Conservation (phyloP, 2,113 vertebrate genomes). For the Aramus guarauna region DNA sequence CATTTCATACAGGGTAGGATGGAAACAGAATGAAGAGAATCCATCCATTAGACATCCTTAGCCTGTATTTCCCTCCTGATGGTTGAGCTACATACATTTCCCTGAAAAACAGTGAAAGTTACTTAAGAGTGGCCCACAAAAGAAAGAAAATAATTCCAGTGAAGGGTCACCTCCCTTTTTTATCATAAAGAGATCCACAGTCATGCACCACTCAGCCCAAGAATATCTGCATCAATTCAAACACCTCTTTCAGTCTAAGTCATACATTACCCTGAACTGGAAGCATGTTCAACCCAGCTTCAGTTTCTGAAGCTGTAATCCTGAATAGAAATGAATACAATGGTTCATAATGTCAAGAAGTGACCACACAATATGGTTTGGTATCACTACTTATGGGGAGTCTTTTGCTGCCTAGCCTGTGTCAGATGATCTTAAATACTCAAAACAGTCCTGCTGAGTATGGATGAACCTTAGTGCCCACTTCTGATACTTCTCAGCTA, state of each 20-base stretch:
- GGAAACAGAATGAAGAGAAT: neutral
- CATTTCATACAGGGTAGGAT: fast-evolving
- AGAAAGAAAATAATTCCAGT: neutral
- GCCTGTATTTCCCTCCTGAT: neutral
- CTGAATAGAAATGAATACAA: neutral
- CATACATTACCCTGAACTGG: neutral
- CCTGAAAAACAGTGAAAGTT: neutral
- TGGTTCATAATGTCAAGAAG: neutral
- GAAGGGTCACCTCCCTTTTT: neutral
- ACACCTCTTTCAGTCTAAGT: neutral
- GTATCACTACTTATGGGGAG: neutral
- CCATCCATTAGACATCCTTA: fast-evolving
- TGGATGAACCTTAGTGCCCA: neutral
- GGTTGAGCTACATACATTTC: neutral
- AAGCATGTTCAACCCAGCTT: neutral
- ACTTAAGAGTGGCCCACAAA: neutral
- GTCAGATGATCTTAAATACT: neutral
- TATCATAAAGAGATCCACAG: too few relatives aligned
- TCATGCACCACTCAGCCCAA: neutral
- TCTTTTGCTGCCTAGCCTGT: neutral
- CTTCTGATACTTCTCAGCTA: neutral
- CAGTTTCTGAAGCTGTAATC: neutral
- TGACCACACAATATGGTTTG: neutral
- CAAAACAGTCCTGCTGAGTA: neutral
- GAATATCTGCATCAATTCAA: neutral